Conservation (phyloP, 2,797 vertebrate species). For the Argyrosomus regius region DNA sequence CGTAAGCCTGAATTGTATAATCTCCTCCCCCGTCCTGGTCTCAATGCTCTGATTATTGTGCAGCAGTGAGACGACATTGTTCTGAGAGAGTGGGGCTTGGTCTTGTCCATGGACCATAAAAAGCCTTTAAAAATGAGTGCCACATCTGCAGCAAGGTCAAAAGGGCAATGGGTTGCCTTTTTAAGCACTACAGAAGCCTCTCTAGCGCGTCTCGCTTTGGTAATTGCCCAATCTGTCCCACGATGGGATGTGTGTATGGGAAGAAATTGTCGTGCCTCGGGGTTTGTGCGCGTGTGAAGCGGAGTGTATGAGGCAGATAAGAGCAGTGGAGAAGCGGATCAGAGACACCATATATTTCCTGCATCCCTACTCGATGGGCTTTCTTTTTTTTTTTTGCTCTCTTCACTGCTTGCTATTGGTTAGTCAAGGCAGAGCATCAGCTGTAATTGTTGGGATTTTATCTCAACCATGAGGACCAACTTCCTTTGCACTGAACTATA, state of each 20-base stretch:
- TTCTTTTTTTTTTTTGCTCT: slow-evolving; percentile 7
- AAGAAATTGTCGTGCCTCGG: background rate
- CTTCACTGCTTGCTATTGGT: background rate
- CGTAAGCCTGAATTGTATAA: slow-evolving; percentile 25
- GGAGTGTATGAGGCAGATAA: slow-evolving; percentile 53
- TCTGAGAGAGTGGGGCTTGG: slow-evolving; percentile 21
- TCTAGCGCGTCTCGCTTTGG: slow-evolving; percentile 38
- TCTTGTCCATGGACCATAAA: slow-evolving; percentile 53
- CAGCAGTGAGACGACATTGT: slow-evolving; percentile 36
- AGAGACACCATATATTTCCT: slow-evolving; percentile 32
- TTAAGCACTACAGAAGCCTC: slow-evolving; percentile 37
- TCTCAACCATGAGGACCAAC: slow-evolving; percentile 28
- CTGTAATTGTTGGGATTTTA: slow-evolving; percentile 17
- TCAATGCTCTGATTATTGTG: slow-evolving; percentile 53
- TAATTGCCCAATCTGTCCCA: slow-evolving; percentile 48
- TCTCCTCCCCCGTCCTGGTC: slow-evolving; percentile 5
- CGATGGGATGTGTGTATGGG: slow-evolving; percentile 32
- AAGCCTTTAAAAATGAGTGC: slow-evolving; percentile 54
- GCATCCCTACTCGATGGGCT: slow-evolving; percentile 9
- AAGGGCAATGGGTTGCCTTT: slow-evolving; percentile 46
- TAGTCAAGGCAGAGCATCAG: slow-evolving; percentile 11
- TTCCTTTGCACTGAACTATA: slow-evolving; percentile 27
- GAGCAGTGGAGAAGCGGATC: slow-evolving; percentile 40
- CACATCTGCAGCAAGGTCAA: slow-evolving; percentile 57
- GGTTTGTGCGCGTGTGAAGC: slow-evolving; percentile 10